A percentile compares a stretch with the other conserved stretches of the same genome.
Conservation (phyloP, 2,113 vertebrate species). For the Neopipo cinnamomea region DNA sequence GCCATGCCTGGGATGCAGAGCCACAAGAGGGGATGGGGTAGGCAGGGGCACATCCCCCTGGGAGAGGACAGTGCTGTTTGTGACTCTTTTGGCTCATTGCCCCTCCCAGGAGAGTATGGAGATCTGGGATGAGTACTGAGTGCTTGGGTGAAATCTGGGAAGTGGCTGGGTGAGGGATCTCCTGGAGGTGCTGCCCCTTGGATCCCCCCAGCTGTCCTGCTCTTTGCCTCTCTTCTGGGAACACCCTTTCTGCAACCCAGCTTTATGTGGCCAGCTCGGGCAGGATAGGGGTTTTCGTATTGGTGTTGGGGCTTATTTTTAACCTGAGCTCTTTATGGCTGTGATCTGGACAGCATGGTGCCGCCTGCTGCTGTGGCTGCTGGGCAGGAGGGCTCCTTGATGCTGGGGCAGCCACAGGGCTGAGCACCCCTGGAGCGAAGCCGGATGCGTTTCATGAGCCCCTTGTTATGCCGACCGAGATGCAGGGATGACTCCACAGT, state of each 20-base stretch:
- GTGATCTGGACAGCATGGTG: accelerated
- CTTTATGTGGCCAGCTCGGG: not conserved
- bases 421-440: not conserved
- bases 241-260: not conserved
- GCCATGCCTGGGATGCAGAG: not conserved
- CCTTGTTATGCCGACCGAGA: accelerated
- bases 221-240: not conserved
- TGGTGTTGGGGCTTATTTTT: not conserved
- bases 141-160: not conserved
- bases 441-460: accelerated
- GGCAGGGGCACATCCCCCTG: not conserved
- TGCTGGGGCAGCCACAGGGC: too few species aligned
- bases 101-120: not conserved
- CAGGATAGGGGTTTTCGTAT: not conserved
- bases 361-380: accelerated
- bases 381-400: accelerated
- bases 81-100: not conserved
- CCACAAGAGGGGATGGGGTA: accelerated
- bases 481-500: not conserved
- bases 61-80: not conserved
- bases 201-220: not conserved
- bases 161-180: not conserved
- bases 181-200: not conserved
- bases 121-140: not conserved
- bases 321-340: not conserved